Evolutionary conservation across 2,888 invertebrate species (phyloP), one percentile per base, ranked within the genome.

Genomic region (Matsumyia berberina): DNA sequence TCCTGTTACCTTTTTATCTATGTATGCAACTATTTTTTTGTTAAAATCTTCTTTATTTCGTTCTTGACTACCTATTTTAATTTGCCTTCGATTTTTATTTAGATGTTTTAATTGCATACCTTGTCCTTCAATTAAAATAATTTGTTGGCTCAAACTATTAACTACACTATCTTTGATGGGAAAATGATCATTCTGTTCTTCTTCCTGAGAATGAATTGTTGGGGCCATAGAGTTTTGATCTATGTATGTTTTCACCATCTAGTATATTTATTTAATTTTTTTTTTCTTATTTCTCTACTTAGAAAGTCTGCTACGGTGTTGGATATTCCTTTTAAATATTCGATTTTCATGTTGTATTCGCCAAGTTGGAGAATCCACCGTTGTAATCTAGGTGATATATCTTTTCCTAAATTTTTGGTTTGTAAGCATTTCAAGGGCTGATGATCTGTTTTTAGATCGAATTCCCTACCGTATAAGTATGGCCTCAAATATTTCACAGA

Each of bases 341-440:
- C 55, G 9, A 46, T 62, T 62, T 31, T 44, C 62, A 62, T 62
- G 11, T 62, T 17, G 12, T 62, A 62, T 62, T 62, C 62, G 11
- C 46, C 62, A 15, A 62, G 44, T 35, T 62, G 46, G 24, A 62
- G 62, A 11, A 62, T 12, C 62, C 62, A 62, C 33, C 60, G 19
- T 24, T 44, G 60, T 24, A 60, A 24, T 44, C 60, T 6, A n/a
- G 60, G 42, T 42, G 29, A 60, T 8, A 60, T 60, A 44, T 60
- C 60, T 42, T 29, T 29, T 7, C 53, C 53, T 53, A 53, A 31
- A 53, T 31, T 53, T 8, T 53, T 53, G n/a, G 31, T 29, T 11
- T 35, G 35, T 9, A 35, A 9, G 2, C 35, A 35, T 35, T 35
- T 24, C 4, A 24, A 24, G 24, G 24, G 24, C 24, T 24, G 24